Percentiles rank a stretch among this genome's conserved stretches.
Evolutionary conservation across 1,140 invertebrate species (phyloP).

Genomic region (Euwallacea similis): DNA sequence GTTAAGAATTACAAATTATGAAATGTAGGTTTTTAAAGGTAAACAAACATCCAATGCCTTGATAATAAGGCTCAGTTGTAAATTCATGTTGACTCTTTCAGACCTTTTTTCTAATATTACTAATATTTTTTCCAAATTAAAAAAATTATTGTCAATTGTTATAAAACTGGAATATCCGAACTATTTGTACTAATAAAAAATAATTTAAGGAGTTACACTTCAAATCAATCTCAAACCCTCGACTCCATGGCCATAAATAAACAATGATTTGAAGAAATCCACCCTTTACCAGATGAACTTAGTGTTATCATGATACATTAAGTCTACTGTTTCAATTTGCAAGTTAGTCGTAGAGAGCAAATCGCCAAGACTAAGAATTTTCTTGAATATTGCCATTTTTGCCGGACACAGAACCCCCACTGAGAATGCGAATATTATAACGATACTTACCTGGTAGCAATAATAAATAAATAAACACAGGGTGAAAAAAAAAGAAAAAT

Average conservation of each 20-base stretch:
- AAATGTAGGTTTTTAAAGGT: no score
- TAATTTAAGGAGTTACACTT: not conserved
- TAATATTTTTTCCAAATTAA: no score
- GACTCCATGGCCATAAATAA: not conserved
- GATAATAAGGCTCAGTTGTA: no score
- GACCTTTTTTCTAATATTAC: no score
- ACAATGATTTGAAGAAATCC: not conserved
- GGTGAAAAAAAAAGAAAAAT: slow-evolving; percentile 2
- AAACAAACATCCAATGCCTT: no score
- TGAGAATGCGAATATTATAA: slow-evolving; percentile 14
- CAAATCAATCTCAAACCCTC: not conserved
- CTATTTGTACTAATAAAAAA: no score
- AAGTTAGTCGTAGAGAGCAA: slow-evolving; percentile 30
- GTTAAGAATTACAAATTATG: no score
- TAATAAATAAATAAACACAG: slow-evolving; percentile 25
- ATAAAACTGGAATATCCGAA: no score
- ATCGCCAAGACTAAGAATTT: slow-evolving; percentile 37
- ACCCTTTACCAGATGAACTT: slow-evolving; percentile 5
- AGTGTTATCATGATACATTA: slow-evolving; percentile 8
- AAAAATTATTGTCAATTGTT: no score
- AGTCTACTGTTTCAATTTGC: slow-evolving; percentile 13
- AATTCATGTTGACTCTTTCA: no score
- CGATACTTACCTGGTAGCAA: slow-evolving; percentile 37
- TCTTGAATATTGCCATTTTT: slow-evolving; percentile 46
- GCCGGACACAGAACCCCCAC: not conserved